A percentile compares a stretch with the other conserved stretches of the same genome.
These are phyloP conservation scores for Aegithalos caudatus DNA, from an alignment of 2,113 vertebrate species.

Conservation along the genomic window DNA sequence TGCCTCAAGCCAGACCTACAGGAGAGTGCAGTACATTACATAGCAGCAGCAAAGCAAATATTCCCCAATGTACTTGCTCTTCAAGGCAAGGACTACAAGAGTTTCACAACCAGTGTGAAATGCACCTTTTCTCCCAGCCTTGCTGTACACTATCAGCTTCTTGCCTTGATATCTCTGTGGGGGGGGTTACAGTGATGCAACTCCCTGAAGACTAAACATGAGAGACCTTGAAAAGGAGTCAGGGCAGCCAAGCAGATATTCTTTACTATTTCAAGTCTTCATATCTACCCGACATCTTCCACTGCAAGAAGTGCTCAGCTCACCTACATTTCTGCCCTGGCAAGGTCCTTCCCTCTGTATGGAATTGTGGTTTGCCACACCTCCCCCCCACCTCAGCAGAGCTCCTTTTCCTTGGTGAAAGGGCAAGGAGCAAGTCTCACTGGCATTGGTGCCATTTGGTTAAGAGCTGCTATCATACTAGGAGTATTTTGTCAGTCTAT, in stretches of 20 bases:
- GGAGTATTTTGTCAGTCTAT: background rate
- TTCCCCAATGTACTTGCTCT: background rate
- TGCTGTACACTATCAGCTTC: background rate
- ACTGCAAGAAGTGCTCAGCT: background rate
- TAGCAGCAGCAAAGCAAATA: background rate
- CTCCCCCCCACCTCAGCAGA: background rate
- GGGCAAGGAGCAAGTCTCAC: background rate
- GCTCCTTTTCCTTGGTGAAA: background rate
- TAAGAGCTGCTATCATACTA: background rate
- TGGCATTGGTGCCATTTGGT: background rate
- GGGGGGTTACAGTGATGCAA: rapidly evolving
- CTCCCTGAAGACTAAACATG: background rate
- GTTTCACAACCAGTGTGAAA: background rate
- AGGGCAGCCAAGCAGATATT: background rate
- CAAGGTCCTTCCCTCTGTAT: background rate
- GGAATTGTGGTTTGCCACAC: background rate
- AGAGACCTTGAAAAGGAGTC: background rate
- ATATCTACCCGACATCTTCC: background rate
- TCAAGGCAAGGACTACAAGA: background rate
- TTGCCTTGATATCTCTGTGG: background rate
- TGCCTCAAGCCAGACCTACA: background rate
- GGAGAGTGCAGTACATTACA: rapidly evolving
- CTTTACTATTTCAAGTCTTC: background rate
- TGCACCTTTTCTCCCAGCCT: background rate
- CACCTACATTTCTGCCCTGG: background rate